Percentiles rank a stretch among this genome's conserved stretches.
Evolutionary conservation across 2,113 vertebrate species (phyloP).

Genomic region (Pachycephala philippinensis): DNA sequence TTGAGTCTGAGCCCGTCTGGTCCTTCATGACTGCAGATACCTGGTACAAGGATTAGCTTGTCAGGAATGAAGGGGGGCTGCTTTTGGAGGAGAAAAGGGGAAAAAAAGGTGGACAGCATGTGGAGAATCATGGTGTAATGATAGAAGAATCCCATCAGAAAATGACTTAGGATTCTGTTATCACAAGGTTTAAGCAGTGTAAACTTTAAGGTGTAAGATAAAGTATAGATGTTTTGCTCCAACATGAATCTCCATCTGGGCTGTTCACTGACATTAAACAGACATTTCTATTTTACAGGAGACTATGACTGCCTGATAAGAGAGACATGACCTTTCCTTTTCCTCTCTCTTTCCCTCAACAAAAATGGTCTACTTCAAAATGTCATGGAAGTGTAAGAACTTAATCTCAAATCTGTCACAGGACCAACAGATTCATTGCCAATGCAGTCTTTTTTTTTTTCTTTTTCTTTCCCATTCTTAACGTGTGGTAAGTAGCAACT

Average conservation of each 20-base stretch:
- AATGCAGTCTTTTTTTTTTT: not conserved
- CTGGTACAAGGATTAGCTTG: not conserved
- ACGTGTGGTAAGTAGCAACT: not conserved
- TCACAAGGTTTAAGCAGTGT: slow-evolving; percentile 40
- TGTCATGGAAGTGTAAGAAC: slow-evolving; percentile 65
- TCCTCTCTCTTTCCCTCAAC: slow-evolving; percentile 48
- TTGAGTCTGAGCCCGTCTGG: rapidly evolving
- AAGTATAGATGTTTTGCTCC: slow-evolving; percentile 40
- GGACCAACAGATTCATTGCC: slow-evolving; percentile 59
- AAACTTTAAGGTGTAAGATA: slow-evolving; percentile 19
- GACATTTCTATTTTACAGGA: slow-evolving; percentile 72
- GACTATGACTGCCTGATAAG: slow-evolving; percentile 69
- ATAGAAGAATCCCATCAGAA: slow-evolving; percentile 11
- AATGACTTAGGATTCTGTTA: slow-evolving; percentile 26
- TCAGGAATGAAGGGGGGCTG: not conserved
- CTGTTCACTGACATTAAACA: slow-evolving; percentile 74
- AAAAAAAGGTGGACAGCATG: not conserved
- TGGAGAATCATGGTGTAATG: not conserved
- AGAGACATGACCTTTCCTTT: slow-evolving; percentile 70
- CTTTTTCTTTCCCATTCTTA: not conserved
- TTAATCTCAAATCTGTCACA: slow-evolving; percentile 68
- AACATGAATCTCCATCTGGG: slow-evolving; percentile 61
- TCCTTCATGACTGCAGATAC: not conserved
- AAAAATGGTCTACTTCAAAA: slow-evolving; percentile 71
- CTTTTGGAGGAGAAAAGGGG: not conserved